Base-by-base conservation (phyloP, 2,888 invertebrate species). In the Morpho achilles region DNA sequence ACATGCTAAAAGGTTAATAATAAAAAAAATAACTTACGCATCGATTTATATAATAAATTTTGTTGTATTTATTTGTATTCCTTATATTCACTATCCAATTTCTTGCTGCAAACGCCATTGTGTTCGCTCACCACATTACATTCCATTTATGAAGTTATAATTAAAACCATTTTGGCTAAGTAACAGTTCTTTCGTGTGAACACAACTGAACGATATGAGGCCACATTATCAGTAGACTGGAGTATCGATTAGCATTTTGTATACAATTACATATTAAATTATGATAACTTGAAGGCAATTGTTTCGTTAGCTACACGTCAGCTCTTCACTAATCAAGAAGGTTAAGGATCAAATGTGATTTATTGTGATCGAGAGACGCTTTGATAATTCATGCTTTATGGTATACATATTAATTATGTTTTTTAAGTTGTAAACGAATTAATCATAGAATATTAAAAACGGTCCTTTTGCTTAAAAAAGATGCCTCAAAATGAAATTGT, bases 161-260 rank as follows among this genome's bases (percentile, higher is more conserved):
- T 10, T 48, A 40, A 41, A 43, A 42, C 7, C 55, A 59, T 57
- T 71, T 67, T 73, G 72, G 71, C 64, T 62, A 62, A 47, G 43
- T 53, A 53, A 48, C 58, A 49, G 44, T 54, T 50, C 48, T 52
- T 32, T 56, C 50, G 53, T 45, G 53, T 48, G 47, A 53, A 59
- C 64, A 58, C 67, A 52, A 82, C 84, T 85, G 75, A 74, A 66
- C 72, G 73, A 75, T 84, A 84, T 84, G 85, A 77, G 66, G 65
- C 66, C 69, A 69, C 72, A 73, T 77, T 85, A 85, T 84, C 84
- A 79, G 69, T 63, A 65, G 71, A 68, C 71, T 72, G 67, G 67
- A 68, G 73, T 71, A 72, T 77, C 78, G 77, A 84, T 86, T 86
- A 81, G 69, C 80, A 82, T 83, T 80, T 74, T 72, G 71, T 80